A percentile compares a stretch with the other conserved stretches of the same genome.
These are phyloP conservation scores for Crotalus horridus DNA, from an alignment of 2,113 vertebrate species.

Conservation along the genomic window DNA sequence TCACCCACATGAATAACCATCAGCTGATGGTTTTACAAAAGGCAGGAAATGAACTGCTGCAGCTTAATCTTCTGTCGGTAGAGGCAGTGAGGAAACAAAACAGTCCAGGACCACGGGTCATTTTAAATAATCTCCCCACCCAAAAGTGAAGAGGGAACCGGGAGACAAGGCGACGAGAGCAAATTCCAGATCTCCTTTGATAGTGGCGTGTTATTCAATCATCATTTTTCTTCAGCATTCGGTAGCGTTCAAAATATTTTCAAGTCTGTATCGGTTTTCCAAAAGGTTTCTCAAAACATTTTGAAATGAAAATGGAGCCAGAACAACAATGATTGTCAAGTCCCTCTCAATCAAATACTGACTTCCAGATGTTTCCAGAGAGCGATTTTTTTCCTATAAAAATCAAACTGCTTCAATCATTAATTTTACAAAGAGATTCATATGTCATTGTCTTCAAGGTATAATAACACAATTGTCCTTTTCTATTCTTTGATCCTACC, in stretches of 20 bases:
- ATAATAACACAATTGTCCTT: not conserved
- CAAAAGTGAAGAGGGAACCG: not conserved
- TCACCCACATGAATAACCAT: constrained; percentile 82
- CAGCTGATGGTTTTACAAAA: constrained; percentile 73
- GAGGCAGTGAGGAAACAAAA: constrained; percentile 12
- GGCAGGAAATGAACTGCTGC: constrained; percentile 53
- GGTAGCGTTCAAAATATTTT: not conserved
- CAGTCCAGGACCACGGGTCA: constrained; percentile 17
- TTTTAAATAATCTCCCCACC: constrained; percentile 30
- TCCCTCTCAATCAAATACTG: fast-evolving
- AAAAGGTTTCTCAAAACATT: not conserved
- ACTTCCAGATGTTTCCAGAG: not conserved
- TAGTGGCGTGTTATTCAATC: not conserved
- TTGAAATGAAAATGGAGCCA: fast-evolving
- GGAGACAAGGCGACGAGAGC: not conserved
- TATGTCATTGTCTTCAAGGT: not conserved
- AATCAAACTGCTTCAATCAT: not conserved
- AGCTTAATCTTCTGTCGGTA: constrained; percentile 38
- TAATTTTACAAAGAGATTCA: not conserved
- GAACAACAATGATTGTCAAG: not conserved
- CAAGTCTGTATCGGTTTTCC: not conserved
- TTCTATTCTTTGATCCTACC: not conserved
- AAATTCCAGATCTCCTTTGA: not conserved
- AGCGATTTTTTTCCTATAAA: not conserved
- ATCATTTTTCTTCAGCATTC: not conserved